phyloP scores from a whole-genome alignment of 2,797 vertebrate species.

The Muscicapa comitata region DNA sequence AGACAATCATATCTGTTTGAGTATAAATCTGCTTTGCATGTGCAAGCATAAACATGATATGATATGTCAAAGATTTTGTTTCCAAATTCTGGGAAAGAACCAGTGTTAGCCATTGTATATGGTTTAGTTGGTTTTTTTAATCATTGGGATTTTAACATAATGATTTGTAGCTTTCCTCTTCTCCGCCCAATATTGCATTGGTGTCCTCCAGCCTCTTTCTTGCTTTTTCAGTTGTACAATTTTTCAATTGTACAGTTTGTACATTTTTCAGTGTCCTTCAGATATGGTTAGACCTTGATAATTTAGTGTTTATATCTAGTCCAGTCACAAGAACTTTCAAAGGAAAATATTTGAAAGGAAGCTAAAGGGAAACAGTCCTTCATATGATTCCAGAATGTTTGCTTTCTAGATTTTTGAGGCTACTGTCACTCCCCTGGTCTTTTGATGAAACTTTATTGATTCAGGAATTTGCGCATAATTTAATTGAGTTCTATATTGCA shows the following conservation, averaged over 20 bases:
- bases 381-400: background rate
- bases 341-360: background rate
- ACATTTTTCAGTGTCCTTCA: background rate
- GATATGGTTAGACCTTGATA: background rate
- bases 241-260: background rate
- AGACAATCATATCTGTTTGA: background rate
- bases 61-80: background rate
- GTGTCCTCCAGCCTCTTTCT: background rate
- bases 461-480: background rate
- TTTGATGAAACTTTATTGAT: background rate
- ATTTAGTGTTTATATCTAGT: background rate
- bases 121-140: background rate
- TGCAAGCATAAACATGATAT: background rate
- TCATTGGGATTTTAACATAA: background rate
- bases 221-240: background rate
- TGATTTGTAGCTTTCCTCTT: background rate
- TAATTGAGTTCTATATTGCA: background rate
- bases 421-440: background rate
- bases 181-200: fast-evolving
- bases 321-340: background rate
- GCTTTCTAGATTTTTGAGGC: background rate
- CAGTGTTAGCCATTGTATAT: background rate
- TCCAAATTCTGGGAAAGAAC: background rate
- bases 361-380: background rate
- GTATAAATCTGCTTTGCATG: background rate